Conservation (phyloP, 2,888 invertebrate genomes). For the Falcaria lacertinaria region DNA sequence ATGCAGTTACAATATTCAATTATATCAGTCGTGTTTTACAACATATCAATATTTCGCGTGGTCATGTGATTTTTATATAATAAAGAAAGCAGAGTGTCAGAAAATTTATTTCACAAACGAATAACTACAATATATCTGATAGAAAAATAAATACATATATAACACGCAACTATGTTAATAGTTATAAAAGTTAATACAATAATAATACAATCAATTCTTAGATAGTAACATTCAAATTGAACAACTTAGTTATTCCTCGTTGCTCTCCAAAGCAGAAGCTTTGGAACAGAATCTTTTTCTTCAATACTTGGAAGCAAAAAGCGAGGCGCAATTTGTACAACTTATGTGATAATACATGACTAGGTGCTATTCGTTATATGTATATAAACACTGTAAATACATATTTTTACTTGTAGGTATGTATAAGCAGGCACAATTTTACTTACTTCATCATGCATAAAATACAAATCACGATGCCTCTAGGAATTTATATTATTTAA, state of each 20-base stretch:
- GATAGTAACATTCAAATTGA: constrained; percentile 10
- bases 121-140: constrained; percentile 54
- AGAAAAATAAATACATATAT: constrained; percentile 65
- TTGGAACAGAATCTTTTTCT: no score
- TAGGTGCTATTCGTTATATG: no score
- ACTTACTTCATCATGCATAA: no score
- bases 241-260: constrained; percentile 25
- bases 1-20: no score
- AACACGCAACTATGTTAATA: constrained; percentile 41
- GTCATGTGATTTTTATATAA: constrained; percentile 6
- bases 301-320: constrained; percentile 3
- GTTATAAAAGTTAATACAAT: constrained; percentile 21
- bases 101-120: constrained; percentile 46
- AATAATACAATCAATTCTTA: constrained; percentile 20
- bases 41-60: no score
- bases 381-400: no score
- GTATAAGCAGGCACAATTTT: no score
- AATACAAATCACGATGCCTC: no score
- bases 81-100: constrained; percentile 22
- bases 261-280: constrained; percentile 8
- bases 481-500: no score
- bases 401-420: no score
- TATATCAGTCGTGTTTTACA: neutral
- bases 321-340: constrained; percentile 31
- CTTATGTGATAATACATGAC: constrained; percentile 8